Conservation (phyloP, 2,797 vertebrate species). For the Buphagus erythrorhynchus region DNA sequence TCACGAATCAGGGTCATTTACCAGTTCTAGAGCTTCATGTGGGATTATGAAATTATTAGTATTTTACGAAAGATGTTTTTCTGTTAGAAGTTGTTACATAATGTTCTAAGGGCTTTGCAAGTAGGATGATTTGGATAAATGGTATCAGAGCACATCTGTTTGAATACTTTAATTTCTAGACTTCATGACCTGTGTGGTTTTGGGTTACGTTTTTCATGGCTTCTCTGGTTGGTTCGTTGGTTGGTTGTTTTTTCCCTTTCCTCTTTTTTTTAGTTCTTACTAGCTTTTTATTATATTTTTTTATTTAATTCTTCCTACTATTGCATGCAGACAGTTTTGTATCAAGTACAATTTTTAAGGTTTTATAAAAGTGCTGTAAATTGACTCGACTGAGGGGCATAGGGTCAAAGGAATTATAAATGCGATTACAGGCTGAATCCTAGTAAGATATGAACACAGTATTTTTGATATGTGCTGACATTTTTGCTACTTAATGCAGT, state of each 20-base stretch:
- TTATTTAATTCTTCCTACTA: neutral
- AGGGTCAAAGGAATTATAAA: neutral
- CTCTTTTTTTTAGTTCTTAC: neutral
- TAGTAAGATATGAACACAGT: neutral
- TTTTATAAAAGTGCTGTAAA: neutral
- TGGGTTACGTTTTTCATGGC: neutral
- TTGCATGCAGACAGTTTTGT: neutral
- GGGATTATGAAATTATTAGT: neutral
- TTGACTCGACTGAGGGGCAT: neutral
- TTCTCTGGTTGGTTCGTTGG: neutral
- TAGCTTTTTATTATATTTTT: neutral
- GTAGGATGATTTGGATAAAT: neutral
- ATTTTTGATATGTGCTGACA: neutral
- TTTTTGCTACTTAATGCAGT: neutral
- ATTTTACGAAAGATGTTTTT: neutral
- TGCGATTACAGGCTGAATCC: neutral
- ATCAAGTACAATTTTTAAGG: neutral
- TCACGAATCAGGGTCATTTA: neutral
- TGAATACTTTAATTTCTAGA: neutral
- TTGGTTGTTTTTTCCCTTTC: neutral
- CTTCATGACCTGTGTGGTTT: neutral
- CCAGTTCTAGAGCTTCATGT: neutral
- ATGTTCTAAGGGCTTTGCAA: neutral
- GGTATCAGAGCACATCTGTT: neutral
- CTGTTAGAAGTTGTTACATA: neutral